These are phyloP conservation scores for Junonia oenone DNA, from an alignment of 2,888 invertebrate species.

Conservation along the genomic window DNA sequence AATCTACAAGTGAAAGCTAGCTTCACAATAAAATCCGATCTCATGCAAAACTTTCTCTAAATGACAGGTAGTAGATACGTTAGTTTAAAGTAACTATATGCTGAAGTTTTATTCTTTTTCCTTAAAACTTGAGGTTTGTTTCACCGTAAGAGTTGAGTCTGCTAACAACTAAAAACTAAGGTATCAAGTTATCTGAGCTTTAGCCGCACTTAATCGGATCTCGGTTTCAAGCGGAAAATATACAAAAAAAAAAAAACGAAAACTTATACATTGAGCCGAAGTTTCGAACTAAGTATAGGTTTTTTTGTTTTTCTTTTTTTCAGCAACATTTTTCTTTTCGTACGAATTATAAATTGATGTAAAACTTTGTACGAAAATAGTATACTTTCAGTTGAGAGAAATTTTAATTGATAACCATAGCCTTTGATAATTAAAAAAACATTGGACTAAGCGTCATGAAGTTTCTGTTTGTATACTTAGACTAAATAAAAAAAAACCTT, in stretches of 20 bases:
- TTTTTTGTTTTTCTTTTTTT: no score
- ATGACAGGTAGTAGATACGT: neutral
- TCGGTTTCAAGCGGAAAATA: constrained; percentile 34
- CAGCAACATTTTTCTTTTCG: no score
- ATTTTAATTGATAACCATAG: no score
- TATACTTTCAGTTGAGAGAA: no score
- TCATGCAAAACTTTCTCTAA: neutral
- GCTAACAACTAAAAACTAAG: constrained; percentile 11
- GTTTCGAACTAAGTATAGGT: neutral
- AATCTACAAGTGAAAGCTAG: neutral
- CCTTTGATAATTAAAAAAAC: no score
- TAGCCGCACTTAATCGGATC: constrained; percentile 39
- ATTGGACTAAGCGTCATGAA: no score
- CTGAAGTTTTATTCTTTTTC: neutral
- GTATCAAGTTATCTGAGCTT: constrained; percentile 43
- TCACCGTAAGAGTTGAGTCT: neutral
- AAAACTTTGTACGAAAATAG: no score
- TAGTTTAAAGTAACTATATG: neutral
- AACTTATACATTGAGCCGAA: neutral
- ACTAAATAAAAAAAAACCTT: no score
- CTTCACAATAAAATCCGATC: neutral
- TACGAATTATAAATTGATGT: no score
- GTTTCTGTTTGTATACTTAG: no score
- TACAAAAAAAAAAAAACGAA: constrained; percentile 19
- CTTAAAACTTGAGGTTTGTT: neutral